phyloP scores from a whole-genome alignment of 2,113 vertebrate genomes.

The Indri indri region DNA sequence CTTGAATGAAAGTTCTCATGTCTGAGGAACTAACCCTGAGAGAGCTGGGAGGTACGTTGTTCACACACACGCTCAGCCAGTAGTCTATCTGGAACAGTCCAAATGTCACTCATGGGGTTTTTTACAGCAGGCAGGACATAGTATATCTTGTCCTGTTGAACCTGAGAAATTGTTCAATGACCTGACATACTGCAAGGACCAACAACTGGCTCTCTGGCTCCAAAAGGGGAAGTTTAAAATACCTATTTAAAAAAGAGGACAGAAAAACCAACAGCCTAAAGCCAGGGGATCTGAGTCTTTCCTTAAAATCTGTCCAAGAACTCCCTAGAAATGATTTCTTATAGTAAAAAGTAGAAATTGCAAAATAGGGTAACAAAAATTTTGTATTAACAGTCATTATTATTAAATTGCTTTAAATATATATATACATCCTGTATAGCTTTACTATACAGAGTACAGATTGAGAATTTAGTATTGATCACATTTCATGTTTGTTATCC shows the following conservation, averaged over 20 bases:
- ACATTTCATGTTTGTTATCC: constrained; percentile 22
- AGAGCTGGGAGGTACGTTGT: not conserved
- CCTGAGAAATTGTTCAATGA: not conserved
- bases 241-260: not conserved
- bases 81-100: not conserved
- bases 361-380: constrained; percentile 30
- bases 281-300: not conserved
- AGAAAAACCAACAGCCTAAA: constrained; percentile 32
- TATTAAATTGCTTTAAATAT: constrained; percentile 12
- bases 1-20: not conserved
- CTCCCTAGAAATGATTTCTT: not conserved
- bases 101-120: not conserved
- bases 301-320: not conserved
- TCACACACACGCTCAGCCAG: not conserved
- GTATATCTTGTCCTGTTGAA: not conserved
- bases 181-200: constrained; percentile 3
- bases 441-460: not conserved
- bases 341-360: constrained; percentile 24
- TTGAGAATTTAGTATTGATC: not conserved
- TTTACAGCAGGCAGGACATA: not conserved
- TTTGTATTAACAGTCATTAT: not conserved
- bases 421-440: not conserved
- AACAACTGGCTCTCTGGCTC: not conserved
- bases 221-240: not conserved
- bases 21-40: not conserved